Evolutionary conservation across 2,113 vertebrate species (phyloP), one percentile per base, ranked within the genome.

Genomic region (Platichthys stellatus): DNA sequence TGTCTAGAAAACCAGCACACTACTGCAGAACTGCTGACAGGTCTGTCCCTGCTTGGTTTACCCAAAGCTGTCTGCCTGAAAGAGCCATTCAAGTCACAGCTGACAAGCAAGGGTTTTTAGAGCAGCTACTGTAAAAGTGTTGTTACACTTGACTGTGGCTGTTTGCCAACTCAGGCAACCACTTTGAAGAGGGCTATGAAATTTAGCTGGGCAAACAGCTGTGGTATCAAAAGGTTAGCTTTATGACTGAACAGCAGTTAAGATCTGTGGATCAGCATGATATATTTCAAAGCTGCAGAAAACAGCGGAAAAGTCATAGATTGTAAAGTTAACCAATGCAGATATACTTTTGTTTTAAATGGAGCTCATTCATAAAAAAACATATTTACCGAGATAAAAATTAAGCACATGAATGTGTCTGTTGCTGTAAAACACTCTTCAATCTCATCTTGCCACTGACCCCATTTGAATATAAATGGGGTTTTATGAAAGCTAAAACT

Each of bases 1-100:
- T 75, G 86, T 82, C 69, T 80, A 78, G 79, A 84, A 86, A 83
- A 80, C 56, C 74, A 31, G 31, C 31, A 31, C 31, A 74, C 13
- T 61, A 66, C 47, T 65, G 74, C 67, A 92, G 87, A 93, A 94
- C 81, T 93, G 92, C 94, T 94, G 94, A 94, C 92, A 76, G 63
- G 86, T 70, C 79, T 53, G 89, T 88, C 81, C 74, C 75, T 65
- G 69, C 17, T 28, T 69, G 80, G 72, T 80, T 92, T 84, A 85
- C 72, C 75, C 75, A 87, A 57, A 88, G 83, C 81, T 51, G 60
- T 51, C 70, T 62, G 72, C 68, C 71, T 78, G 51, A 88, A 69
- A 83, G 67, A 69, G 69, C 69, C 73, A 81, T 72, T 76, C 51
- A 80, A 72, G 82, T 65, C 57, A 64, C 53, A 82, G 68, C 21